phyloP scores from a whole-genome alignment of 2,797 vertebrate genomes.

The Fratercula arctica region DNA sequence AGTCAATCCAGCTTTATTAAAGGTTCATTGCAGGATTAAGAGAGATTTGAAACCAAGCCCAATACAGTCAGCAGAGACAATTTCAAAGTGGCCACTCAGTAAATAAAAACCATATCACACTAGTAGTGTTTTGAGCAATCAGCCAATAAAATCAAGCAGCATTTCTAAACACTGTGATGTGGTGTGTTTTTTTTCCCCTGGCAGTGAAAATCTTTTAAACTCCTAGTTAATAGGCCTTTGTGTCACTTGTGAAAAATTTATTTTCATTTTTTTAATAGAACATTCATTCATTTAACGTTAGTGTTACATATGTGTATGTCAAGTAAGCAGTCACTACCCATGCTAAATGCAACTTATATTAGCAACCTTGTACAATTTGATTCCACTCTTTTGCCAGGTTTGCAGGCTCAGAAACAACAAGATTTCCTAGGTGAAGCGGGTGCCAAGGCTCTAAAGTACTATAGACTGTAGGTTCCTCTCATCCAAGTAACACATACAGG shows the following conservation, averaged over 20 bases:
- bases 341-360: neutral
- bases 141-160: constrained; percentile 16
- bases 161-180: neutral
- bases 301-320: neutral
- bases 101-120: constrained; percentile 43
- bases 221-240: neutral
- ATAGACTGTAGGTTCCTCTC: neutral
- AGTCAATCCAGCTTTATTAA: constrained; percentile 71
- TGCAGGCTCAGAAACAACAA: neutral
- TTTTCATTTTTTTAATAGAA: neutral
- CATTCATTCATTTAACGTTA: neutral
- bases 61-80: constrained; percentile 66
- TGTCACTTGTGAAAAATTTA: neutral
- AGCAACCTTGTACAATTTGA: neutral
- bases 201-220: neutral
- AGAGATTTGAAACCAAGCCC: constrained; percentile 73
- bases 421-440: neutral
- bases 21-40: constrained; percentile 75
- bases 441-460: neutral
- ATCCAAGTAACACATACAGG: neutral
- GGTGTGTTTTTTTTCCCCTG: rapidly evolving
- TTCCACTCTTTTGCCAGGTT: neutral
- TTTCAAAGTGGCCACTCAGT: constrained; percentile 70
- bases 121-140: constrained; percentile 33
- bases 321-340: rapidly evolving